Evolutionary conservation across 2,888 invertebrate species (phyloP), one percentile per base, ranked within the genome.

Genomic region (Bembecia ichneumoniformis): DNA sequence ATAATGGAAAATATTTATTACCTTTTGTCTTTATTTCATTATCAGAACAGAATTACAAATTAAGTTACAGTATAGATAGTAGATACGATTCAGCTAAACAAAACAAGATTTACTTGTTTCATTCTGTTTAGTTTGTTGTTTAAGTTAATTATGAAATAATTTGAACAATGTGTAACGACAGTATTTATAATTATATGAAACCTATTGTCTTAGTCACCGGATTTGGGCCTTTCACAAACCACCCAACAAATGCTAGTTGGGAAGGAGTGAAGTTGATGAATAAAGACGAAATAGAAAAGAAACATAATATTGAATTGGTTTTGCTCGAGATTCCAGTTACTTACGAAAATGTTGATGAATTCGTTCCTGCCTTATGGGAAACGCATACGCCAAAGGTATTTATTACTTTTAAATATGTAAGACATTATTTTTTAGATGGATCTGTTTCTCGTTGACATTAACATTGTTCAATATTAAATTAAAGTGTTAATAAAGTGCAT

Each of bases 221-320:
- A 4, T 96, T 96, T 77, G 95, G 95, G 0, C 95, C 95, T 0
- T 96, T 95, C 76, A 73, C 86, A 5, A 80, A 81, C 40, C 92
- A 95, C 66, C 76, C 79, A 17, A 81, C 93, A 9, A 96, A 96
- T 71, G 92, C 96, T 0, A 96, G 95, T 69, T 95, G 95, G 95
- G 92, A 93, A 70, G 91, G 92, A 3, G 95, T 95, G 0, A 91
- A 91, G 66, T 67, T 89, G 49, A 81, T 93, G 60, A 83, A 89
- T 47, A 83, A 89, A 55, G 71, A 84, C 40, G 74, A 86, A 55
- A 67, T 90, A n/a, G 87, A 89, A 59, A 74, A 77, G 52, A 81
- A 84, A 56, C 75, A 88, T 46, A 74, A 82, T 43, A 68, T 90
- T 16, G 84, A 88, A 55, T 65, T 93, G 43, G 76, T 92, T 4